Evolutionary conservation across 2,888 invertebrate genomes (phyloP).

Genomic region (Barypeithes pellucidus): DNA sequence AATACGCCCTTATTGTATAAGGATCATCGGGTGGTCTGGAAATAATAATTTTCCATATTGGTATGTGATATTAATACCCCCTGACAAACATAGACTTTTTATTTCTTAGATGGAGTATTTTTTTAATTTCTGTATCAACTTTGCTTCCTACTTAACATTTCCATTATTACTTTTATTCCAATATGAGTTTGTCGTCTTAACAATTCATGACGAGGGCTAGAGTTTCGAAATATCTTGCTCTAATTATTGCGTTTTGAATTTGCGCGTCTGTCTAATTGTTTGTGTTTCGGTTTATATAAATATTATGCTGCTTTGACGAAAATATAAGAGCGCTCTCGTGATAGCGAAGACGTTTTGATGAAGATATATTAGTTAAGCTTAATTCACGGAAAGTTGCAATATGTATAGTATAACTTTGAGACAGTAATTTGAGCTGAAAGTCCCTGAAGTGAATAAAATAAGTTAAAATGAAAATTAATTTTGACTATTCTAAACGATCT

Average conservation of each 20-base stretch:
- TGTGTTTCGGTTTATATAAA: constrained; percentile 23
- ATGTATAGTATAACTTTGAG: constrained; percentile 3
- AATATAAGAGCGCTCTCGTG: constrained; percentile 34
- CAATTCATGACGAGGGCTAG: constrained; percentile 2
- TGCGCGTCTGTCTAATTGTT: constrained; percentile 27
- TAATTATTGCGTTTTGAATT: constrained; percentile 32
- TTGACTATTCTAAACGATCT: background rate
- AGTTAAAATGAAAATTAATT: background rate
- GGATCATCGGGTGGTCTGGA: too few species aligned
- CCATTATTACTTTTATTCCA: constrained; percentile 5
- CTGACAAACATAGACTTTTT: too few species aligned
- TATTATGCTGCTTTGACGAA: constrained; percentile 35
- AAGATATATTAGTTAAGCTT: constrained; percentile 31
- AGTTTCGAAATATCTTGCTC: constrained; percentile 14
- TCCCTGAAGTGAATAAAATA: background rate
- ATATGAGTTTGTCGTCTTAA: background rate
- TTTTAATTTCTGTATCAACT: background rate
- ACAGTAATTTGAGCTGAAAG: background rate
- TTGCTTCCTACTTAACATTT: background rate
- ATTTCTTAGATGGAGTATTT: too few species aligned
- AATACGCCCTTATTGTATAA: too few species aligned
- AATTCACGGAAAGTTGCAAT: constrained; percentile 25
- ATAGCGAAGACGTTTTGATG: constrained; percentile 28
- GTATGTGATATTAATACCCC: too few species aligned
- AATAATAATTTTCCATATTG: too few species aligned